phyloP scores from a whole-genome alignment of 1,140 invertebrate genomes.

The Pinna nobilis region DNA sequence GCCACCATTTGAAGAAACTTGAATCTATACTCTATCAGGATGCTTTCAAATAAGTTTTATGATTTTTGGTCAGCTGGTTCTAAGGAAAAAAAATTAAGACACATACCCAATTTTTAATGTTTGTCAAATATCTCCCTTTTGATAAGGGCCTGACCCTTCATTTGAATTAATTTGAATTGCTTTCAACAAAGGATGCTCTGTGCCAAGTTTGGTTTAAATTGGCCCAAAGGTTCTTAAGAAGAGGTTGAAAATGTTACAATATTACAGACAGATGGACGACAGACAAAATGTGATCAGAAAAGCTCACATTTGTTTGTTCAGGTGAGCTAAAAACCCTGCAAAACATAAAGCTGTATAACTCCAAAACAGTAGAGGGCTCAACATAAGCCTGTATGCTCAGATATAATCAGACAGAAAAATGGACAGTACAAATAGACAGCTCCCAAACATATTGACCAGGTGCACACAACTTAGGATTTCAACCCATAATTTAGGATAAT shows the following conservation, averaged over 20 bases:
- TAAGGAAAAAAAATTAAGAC: neutral
- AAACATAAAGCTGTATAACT: too few species aligned
- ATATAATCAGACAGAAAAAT: too few species aligned
- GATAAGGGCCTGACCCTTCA: neutral
- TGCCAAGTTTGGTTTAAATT: neutral
- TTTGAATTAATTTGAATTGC: neutral
- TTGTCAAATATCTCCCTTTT: neutral
- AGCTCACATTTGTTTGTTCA: too few species aligned
- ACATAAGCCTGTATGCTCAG: too few species aligned
- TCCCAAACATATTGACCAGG: too few species aligned
- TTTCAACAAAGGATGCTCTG: neutral
- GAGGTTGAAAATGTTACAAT: neutral
- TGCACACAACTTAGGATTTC: too few species aligned
- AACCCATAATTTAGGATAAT: too few species aligned
- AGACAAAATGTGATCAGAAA: too few species aligned
- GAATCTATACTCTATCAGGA: neutral
- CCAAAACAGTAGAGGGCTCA: too few species aligned
- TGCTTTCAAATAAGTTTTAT: neutral
- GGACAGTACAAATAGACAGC: too few species aligned
- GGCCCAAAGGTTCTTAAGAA: neutral
- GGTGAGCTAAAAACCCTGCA: too few species aligned
- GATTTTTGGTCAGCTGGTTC: neutral
- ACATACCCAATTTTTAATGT: too few species aligned
- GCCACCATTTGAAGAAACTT: constrained; percentile 1
- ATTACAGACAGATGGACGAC: neutral